phyloP scores from a whole-genome alignment of 2,113 vertebrate genomes.

The Hippotragus niger region DNA sequence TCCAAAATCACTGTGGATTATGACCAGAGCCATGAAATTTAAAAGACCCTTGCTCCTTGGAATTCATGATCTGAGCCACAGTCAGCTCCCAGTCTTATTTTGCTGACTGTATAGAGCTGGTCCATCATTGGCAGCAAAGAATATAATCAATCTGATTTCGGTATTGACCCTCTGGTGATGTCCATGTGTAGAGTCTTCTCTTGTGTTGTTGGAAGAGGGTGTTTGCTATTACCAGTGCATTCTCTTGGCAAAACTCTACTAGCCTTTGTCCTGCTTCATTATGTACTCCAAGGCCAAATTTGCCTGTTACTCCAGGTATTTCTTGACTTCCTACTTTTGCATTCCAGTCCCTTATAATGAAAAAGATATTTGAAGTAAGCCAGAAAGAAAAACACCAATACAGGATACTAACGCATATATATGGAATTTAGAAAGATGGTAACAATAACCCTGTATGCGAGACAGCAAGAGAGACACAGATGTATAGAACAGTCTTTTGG shows the following conservation, averaged over 20 bases:
- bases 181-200: neutral
- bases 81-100: neutral
- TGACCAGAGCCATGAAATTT: neutral
- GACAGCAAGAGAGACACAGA: too few relatives aligned
- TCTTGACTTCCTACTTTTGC: neutral
- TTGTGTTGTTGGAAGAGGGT: neutral
- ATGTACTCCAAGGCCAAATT: neutral
- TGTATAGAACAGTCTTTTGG: too few relatives aligned
- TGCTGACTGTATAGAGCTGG: neutral
- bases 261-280: neutral
- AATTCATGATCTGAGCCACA: neutral
- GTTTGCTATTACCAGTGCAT: neutral
- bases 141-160: neutral
- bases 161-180: neutral
- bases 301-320: neutral
- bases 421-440: too few relatives aligned
- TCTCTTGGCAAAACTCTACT: neutral
- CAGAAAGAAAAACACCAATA: too few relatives aligned
- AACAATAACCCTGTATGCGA: rapidly evolving
- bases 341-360: neutral
- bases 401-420: rapidly evolving
- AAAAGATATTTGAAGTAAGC: neutral
- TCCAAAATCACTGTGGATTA: neutral
- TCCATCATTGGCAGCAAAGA: neutral
- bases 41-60: neutral